These are phyloP conservation scores for Zaprionus lachaisei DNA, from an alignment of 1,140 invertebrate species.

Conservation along the genomic window DNA sequence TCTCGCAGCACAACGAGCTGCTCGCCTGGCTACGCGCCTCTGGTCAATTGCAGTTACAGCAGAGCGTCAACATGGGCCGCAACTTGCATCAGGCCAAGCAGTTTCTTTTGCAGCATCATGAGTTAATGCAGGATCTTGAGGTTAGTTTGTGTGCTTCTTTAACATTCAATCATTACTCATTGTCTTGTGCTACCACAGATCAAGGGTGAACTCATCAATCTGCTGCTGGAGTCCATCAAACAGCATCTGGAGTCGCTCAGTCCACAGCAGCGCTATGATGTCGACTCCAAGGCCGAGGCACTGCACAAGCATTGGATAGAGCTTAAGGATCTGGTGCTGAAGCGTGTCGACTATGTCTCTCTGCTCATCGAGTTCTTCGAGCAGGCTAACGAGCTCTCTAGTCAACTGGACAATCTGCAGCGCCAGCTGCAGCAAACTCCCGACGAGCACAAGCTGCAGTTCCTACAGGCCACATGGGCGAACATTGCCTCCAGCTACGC, in stretches of 20 bases:
- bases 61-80: constrained; percentile 91
- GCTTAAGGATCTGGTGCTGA: constrained; percentile 87
- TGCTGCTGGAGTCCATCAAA: constrained; percentile 87
- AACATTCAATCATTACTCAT: constrained; percentile 9
- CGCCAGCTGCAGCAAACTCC: constrained; percentile 85
- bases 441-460: constrained; percentile 86
- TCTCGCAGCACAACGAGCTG: constrained; percentile 89
- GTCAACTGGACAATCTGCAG: constrained; percentile 89
- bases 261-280: constrained; percentile 87
- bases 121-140: constrained; percentile 90
- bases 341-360: constrained; percentile 87
- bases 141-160: constrained; percentile 80
- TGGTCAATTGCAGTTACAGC: constrained; percentile 90
- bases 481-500: constrained; percentile 87
- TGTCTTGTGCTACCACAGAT: constrained; percentile 84
- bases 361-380: constrained; percentile 91
- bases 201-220: constrained; percentile 89
- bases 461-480: constrained; percentile 87
- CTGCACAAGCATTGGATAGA: constrained; percentile 88
- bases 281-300: constrained; percentile 87
- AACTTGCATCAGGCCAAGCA: constrained; percentile 89
- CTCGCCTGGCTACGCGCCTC: constrained; percentile 89
- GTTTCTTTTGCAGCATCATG: constrained; percentile 91
- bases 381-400: constrained; percentile 88
- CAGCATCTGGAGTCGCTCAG: constrained; percentile 89